Percentiles rank a stretch among this genome's conserved stretches.
These are phyloP conservation scores for Stercorarius parasiticus DNA, from an alignment of 2,113 vertebrate species.

Conservation along the genomic window DNA sequence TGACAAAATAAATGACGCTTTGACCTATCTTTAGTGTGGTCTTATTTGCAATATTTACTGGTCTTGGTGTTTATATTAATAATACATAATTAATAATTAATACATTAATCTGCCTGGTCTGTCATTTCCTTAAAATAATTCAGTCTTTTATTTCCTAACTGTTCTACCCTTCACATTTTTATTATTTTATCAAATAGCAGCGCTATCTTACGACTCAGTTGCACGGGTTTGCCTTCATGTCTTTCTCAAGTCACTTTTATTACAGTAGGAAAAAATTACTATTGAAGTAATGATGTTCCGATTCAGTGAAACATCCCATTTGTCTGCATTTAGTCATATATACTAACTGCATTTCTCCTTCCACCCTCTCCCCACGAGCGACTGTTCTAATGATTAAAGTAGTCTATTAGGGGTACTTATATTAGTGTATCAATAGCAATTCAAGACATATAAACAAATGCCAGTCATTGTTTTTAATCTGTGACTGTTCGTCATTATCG, in stretches of 20 bases:
- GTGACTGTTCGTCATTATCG: background rate
- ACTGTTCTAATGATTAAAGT: constrained; percentile 2
- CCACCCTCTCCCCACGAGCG: background rate
- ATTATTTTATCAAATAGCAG: background rate
- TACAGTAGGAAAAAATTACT: background rate
- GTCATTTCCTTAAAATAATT: background rate
- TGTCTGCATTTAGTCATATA: constrained; percentile 10
- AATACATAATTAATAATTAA: background rate
- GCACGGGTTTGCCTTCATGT: background rate
- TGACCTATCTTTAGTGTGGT: background rate
- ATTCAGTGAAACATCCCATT: constrained; percentile 5
- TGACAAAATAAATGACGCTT: background rate
- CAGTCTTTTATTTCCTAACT: background rate
- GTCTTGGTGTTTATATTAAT: background rate
- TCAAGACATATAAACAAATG: constrained; percentile 26
- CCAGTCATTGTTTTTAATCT: constrained; percentile 8
- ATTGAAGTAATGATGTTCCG: constrained; percentile 16
- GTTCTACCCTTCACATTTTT: background rate
- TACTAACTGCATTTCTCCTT: background rate
- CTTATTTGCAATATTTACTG: background rate
- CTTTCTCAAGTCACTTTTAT: background rate
- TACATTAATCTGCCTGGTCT: background rate
- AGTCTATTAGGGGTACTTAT: background rate
- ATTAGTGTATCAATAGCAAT: background rate
- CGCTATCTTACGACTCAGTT: background rate